Percentiles rank a stretch among this genome's conserved stretches.
phyloP scores from a whole-genome alignment of 2,797 vertebrate species.

The Nothura maculosa region DNA sequence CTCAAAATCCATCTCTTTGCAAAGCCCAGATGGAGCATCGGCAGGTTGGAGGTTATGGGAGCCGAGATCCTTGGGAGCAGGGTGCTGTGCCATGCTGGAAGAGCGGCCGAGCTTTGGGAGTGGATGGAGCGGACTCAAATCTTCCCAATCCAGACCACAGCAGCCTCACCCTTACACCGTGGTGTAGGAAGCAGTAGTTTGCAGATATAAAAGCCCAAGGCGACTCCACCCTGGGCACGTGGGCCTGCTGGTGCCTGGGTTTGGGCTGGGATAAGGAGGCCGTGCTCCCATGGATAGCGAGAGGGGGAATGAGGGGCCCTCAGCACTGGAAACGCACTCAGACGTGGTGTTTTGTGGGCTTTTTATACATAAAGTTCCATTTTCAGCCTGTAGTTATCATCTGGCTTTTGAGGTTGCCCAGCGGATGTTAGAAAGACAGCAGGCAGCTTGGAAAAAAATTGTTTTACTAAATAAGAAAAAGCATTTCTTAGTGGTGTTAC shows the following conservation, averaged over 20 bases:
- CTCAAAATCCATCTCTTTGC: no score
- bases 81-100: neutral
- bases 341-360: neutral
- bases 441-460: neutral
- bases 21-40: neutral
- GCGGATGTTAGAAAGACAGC: neutral
- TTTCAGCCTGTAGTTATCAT: neutral
- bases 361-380: neutral
- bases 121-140: accelerated
- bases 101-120: accelerated
- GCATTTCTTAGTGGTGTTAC: neutral
- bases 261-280: neutral
- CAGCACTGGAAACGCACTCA: neutral
- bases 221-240: neutral
- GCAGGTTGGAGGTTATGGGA: neutral
- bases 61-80: neutral
- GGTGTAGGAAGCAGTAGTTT: neutral
- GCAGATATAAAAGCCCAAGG: neutral
- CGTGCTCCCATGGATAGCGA: neutral
- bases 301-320: neutral
- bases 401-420: neutral
- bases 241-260: neutral
- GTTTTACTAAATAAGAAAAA: neutral
- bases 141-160: neutral
- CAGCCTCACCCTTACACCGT: neutral